These are phyloP conservation scores for Drosophila bocqueti DNA, from an alignment of 1,140 invertebrate species.

Conservation along the genomic window DNA sequence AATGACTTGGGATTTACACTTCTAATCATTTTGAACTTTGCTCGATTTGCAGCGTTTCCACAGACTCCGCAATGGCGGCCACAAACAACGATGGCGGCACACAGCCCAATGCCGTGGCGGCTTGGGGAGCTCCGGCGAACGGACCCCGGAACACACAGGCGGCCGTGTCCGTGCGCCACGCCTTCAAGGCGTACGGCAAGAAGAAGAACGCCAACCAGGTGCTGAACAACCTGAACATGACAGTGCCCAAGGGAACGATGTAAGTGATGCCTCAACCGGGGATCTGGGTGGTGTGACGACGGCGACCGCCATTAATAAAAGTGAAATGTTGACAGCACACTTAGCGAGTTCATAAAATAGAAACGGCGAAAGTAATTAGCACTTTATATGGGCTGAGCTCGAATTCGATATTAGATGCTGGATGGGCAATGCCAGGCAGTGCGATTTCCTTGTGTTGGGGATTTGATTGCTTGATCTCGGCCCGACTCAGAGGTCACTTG, in stretches of 20 bases:
- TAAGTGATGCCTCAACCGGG: constrained; percentile 86
- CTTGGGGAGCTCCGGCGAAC: constrained; percentile 78
- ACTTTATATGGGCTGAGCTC: constrained; percentile 40
- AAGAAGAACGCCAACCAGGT: constrained; percentile 93
- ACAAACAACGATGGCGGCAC: constrained; percentile 84
- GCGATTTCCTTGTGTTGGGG: constrained; percentile 52
- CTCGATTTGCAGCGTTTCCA: constrained; percentile 63
- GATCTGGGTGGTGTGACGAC: background rate
- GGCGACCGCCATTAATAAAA: constrained; percentile 43
- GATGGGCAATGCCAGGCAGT: constrained; percentile 42
- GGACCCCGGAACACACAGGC: constrained; percentile 87
- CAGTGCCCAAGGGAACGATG: constrained; percentile 96
- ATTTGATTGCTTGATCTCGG: constrained; percentile 40
- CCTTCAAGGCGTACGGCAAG: constrained; percentile 94
- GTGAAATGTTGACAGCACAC: constrained; percentile 71
- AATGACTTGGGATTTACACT: background rate
- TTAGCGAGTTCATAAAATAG: constrained; percentile 58
- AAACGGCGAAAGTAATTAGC: constrained; percentile 73
- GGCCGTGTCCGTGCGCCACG: constrained; percentile 92
- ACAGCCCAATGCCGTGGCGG: constrained; percentile 59
- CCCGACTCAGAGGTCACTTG: constrained; percentile 58
- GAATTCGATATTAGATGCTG: constrained; percentile 10
- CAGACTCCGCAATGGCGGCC: constrained; percentile 73
- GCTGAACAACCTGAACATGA: constrained; percentile 94
- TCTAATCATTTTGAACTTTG: constrained; percentile 3